Conservation (phyloP, 2,113 vertebrate genomes). For the Sceloporus undulatus region DNA sequence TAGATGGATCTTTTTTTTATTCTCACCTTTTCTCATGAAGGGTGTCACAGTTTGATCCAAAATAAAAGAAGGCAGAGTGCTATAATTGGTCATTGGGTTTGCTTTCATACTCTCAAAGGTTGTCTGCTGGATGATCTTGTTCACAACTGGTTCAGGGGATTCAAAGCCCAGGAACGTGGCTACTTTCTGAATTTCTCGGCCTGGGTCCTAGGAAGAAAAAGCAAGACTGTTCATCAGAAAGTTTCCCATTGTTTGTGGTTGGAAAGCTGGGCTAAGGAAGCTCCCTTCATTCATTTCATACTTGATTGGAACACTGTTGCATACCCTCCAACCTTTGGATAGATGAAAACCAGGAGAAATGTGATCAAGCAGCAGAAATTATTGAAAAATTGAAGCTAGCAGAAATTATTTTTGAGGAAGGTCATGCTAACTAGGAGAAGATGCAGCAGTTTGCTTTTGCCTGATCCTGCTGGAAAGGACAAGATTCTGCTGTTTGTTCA, state of each 20-base stretch:
- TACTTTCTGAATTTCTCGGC: constrained; percentile 78
- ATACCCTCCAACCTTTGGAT: too few species aligned
- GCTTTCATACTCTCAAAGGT: constrained; percentile 83
- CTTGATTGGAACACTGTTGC: too few species aligned
- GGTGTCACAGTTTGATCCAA: constrained; percentile 13
- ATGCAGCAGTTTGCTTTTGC: too few species aligned
- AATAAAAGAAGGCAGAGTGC: constrained; percentile 67
- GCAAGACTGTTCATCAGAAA: not conserved
- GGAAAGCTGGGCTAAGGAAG: not conserved
- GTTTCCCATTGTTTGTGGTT: not conserved
- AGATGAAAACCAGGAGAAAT: too few species aligned
- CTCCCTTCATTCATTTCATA: not conserved
- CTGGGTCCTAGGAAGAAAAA: constrained; percentile 74
- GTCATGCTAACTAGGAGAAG: too few species aligned
- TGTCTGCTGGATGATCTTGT: constrained; percentile 76
- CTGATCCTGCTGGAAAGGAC: too few species aligned
- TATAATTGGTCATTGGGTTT: constrained; percentile 85
- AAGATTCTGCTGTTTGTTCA: too few species aligned
- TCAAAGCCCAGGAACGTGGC: constrained; percentile 79
- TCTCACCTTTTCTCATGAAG: constrained; percentile 46
- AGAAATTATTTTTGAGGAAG: too few species aligned
- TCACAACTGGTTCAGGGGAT: constrained; percentile 75
- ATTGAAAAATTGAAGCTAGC: too few species aligned
- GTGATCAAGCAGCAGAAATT: too few species aligned
- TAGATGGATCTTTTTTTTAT: not conserved